Percentiles rank a stretch among this genome's conserved stretches.
Evolutionary conservation across 1,140 invertebrate species (phyloP).

Genomic region (Fopius arisanus): DNA sequence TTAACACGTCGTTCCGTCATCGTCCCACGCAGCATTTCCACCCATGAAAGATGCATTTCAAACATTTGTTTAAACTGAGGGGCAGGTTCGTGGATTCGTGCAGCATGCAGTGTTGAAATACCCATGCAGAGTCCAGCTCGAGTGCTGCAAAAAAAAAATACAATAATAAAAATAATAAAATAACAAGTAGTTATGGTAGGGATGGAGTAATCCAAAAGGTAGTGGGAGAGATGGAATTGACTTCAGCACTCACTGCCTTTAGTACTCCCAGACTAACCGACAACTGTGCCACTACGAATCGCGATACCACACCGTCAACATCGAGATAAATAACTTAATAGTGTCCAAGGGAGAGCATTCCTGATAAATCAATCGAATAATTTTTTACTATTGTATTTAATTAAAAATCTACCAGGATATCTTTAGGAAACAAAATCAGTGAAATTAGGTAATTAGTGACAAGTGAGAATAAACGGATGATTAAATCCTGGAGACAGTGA

Average conservation of each 20-base stretch:
- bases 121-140: not conserved
- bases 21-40: not conserved
- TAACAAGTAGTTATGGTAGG: slow-evolving; percentile 7
- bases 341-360: slow-evolving; percentile 20
- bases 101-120: not conserved
- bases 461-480: not conserved
- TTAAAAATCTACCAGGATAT: too few species aligned
- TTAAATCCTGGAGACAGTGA: not conserved
- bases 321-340: slow-evolving; percentile 20
- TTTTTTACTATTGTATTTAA: too few species aligned
- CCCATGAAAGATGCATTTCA: not conserved
- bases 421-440: not conserved
- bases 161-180: not conserved
- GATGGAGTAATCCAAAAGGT: slow-evolving; percentile 9
- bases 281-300: slow-evolving; percentile 44
- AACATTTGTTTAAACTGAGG: not conserved
- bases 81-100: not conserved
- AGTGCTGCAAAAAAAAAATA: not conserved
- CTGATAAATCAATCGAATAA: not conserved
- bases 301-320: slow-evolving; percentile 42
- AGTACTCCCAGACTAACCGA: slow-evolving; percentile 37
- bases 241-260: slow-evolving; percentile 34
- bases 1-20: not conserved
- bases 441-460: not conserved
- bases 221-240: not conserved